Conservation (phyloP, 1,140 invertebrate species). For the Heliconius eleuchia region DNA sequence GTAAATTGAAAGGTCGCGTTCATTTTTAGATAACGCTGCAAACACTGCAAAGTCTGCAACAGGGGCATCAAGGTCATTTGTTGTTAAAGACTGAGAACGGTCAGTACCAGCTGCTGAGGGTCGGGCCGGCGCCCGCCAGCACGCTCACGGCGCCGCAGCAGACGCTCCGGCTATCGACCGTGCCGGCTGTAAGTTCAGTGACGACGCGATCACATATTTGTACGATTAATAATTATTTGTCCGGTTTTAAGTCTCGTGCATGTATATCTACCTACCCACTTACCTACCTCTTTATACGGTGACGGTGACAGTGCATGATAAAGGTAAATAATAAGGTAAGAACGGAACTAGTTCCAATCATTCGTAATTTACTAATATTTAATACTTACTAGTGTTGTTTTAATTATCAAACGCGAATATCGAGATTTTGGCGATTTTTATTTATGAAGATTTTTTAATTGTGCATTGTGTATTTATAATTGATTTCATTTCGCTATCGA, state of each 20-base stretch:
- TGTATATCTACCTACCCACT: constrained; percentile 37
- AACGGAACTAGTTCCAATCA: constrained; percentile 26
- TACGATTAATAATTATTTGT: constrained; percentile 39
- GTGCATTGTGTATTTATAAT: too few species aligned
- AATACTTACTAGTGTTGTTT: constrained; percentile 24
- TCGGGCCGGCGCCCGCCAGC: constrained; percentile 87
- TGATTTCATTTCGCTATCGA: neutral
- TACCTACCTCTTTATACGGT: neutral
- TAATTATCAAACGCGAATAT: constrained; percentile 13
- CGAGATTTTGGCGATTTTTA: neutral
- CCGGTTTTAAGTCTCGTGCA: constrained; percentile 61
- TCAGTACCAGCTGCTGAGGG: constrained; percentile 94
- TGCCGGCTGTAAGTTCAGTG: constrained; percentile 79
- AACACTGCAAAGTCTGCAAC: constrained; percentile 90
- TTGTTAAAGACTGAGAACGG: constrained; percentile 97
- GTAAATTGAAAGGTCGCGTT: constrained; percentile 66
- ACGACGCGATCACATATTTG: constrained; percentile 40
- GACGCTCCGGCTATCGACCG: constrained; percentile 77
- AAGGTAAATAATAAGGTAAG: constrained; percentile 69
- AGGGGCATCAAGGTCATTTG: constrained; percentile 91
- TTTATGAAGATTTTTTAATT: neutral
- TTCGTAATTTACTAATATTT: constrained; percentile 20
- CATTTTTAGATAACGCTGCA: constrained; percentile 90
- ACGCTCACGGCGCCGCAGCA: constrained; percentile 83
- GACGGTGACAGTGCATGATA: constrained; percentile 49